Conservation (phyloP, 2,797 vertebrate species). For the Pterois miles region DNA sequence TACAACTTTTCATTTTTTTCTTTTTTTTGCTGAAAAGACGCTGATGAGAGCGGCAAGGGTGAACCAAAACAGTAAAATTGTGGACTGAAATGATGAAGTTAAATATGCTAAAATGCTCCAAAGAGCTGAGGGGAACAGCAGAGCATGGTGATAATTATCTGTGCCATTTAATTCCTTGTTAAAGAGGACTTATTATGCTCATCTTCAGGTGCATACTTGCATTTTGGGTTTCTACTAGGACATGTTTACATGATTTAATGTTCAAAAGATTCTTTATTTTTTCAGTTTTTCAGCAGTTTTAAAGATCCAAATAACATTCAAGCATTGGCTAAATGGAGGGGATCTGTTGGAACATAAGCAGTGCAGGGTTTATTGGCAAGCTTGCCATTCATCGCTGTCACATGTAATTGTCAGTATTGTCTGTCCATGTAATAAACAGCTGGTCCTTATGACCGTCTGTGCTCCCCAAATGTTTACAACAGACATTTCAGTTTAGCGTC, state of each 20-base stretch:
- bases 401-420: slow-evolving; percentile 21
- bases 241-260: no score
- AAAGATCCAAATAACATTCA: neutral
- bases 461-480: slow-evolving; percentile 34
- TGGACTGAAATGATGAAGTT: neutral
- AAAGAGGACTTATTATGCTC: no score
- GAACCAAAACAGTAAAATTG: neutral
- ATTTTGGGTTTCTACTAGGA: no score
- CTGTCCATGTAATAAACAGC: slow-evolving; percentile 28
- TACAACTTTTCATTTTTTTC: no score
- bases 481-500: slow-evolving; percentile 26
- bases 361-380: slow-evolving; percentile 5
- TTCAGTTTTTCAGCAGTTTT: no score
- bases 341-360: neutral
- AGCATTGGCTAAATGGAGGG: neutral
- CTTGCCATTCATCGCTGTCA: slow-evolving; percentile 11
- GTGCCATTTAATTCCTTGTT: no score
- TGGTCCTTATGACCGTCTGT: neutral
- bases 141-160: neutral
- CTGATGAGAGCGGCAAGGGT: neutral
- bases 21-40: neutral
- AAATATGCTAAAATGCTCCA: neutral
- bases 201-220: no score
- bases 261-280: no score
- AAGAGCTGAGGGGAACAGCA: no score